Base-by-base conservation (phyloP, 1,140 invertebrate species). In the Drosophila arawakana region DNA sequence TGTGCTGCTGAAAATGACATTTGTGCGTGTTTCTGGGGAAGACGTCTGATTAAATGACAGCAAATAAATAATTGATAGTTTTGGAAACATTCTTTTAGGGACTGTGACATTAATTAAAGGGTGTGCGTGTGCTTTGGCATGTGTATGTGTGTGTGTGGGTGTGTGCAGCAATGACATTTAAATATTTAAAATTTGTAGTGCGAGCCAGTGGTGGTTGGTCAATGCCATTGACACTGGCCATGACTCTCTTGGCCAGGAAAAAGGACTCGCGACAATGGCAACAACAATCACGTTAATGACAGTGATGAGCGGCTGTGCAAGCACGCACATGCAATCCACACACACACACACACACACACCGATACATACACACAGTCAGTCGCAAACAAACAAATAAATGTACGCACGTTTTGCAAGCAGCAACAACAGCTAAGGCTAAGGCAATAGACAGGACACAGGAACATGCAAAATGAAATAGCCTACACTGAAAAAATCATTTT, bases 211-310 rank as follows among this genome's bases (percentile, higher is more conserved):
- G 15, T 46, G 54, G 49, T 37, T 62, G 44, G 35, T 43, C 39
- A 65, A 43, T 60, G 58, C 44, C 69, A 59, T 46, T 81, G 80
- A 18, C 70, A 57, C 62, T 79, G 81, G 49, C 50, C 18, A 50
- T 43, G 35, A 34, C 47, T 43, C 41, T 30, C 25, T 30, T 30
- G 11, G 11, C 10, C n/a, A 63, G 43, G 37, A 10, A 7, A 10
- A 8, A 63, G 43, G 37, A 10, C 21, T 13, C 37, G 39, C 68
- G 61, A 54, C 54, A 11, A 5, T 30, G 35, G 43, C 55, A 60
- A 54, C 82, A 84, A 85, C 81, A 88, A 83, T 88, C 76, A 80
- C 76, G 70, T 89, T 88, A 88, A 88, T 88, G 83, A 89, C 83
- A 88, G 80, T 88, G 83, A 88, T 77, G 84, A 89, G 80, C 75